A percentile compares a stretch with the other conserved stretches of the same genome.
These are phyloP conservation scores for Porites rus DNA, from an alignment of 92 coral and sea anemone genomes.

Conservation along the genomic window DNA sequence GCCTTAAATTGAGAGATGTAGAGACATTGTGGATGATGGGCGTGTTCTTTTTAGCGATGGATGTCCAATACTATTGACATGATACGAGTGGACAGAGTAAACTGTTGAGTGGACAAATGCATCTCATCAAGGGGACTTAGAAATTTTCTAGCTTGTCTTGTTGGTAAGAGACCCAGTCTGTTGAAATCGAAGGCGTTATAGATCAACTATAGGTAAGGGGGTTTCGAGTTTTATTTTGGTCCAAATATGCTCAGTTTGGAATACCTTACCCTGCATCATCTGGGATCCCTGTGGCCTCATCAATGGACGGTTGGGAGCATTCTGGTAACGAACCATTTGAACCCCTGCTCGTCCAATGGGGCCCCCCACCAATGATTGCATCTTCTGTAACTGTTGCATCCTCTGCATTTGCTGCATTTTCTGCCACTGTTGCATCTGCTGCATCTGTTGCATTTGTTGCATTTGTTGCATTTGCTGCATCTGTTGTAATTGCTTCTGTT, in stretches of 20 bases:
- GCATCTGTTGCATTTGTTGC: constrained; percentile 66
- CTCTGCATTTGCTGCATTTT: constrained; percentile 37
- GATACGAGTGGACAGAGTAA: too few relatives aligned
- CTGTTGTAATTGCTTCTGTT: constrained; percentile 48
- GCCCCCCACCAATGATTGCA: constrained; percentile 38
- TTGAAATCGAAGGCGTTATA: too few relatives aligned
- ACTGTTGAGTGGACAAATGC: too few relatives aligned
- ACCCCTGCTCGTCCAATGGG: constrained; percentile 57
- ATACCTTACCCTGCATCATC: constrained; percentile 36
- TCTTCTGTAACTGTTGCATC: constrained; percentile 35
- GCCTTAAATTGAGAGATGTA: too few relatives aligned
- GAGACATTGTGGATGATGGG: too few relatives aligned
- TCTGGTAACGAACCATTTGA: constrained; percentile 53
- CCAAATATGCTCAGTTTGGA: background rate
- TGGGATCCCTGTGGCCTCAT: constrained; percentile 39
- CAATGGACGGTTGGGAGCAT: constrained; percentile 30
- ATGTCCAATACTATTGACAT: too few relatives aligned
- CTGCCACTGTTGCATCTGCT: constrained; percentile 30
- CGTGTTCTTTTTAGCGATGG: too few relatives aligned
- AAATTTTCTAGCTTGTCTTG: too few relatives aligned
- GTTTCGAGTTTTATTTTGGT: background rate
- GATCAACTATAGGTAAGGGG: too few relatives aligned
- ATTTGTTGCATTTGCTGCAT: constrained; percentile 57
- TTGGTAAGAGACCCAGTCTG: too few relatives aligned
- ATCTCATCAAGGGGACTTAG: too few relatives aligned